A percentile compares a stretch with the other conserved stretches of the same genome.
Conservation (phyloP, 2,113 vertebrate genomes). For the Dipodomys ordii region DNA sequence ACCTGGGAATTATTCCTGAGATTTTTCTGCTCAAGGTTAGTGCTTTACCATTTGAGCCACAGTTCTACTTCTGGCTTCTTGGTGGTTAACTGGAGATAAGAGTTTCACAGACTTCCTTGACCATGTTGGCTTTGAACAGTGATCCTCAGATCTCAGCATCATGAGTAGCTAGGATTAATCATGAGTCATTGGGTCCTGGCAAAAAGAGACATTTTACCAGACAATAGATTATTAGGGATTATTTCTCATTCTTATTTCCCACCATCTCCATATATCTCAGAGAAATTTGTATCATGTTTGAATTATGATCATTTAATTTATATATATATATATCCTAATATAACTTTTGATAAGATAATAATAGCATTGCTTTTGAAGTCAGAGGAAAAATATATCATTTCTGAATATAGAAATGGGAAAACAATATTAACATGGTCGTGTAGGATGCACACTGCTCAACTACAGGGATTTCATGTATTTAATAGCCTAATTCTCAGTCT, state of each 20-base stretch:
- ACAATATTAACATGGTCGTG: not conserved
- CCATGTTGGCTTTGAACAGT: too few species aligned
- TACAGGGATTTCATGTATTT: not conserved
- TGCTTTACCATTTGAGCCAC: too few species aligned
- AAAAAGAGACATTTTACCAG: conserved; percentile 26
- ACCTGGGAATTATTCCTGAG: too few species aligned
- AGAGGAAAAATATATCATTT: not conserved
- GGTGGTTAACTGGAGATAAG: too few species aligned
- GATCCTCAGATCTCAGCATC: too few species aligned
- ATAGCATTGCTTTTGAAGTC: not conserved
- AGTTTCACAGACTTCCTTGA: too few species aligned
- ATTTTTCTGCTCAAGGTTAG: too few species aligned
- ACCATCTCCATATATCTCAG: not conserved
- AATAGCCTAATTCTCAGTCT: not conserved
- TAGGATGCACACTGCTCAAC: not conserved
- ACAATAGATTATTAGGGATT: conserved; percentile 31
- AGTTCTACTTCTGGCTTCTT: too few species aligned
- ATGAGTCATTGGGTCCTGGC: too few species aligned
- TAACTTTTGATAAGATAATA: not conserved
- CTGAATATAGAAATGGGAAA: not conserved
- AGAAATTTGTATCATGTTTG: not conserved
- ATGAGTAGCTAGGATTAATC: too few species aligned
- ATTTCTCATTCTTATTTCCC: conserved; percentile 45
- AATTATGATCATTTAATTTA: not conserved
- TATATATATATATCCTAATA: not conserved